phyloP scores from a whole-genome alignment of 2,888 invertebrate genomes.

The Achlya flavicornis region DNA sequence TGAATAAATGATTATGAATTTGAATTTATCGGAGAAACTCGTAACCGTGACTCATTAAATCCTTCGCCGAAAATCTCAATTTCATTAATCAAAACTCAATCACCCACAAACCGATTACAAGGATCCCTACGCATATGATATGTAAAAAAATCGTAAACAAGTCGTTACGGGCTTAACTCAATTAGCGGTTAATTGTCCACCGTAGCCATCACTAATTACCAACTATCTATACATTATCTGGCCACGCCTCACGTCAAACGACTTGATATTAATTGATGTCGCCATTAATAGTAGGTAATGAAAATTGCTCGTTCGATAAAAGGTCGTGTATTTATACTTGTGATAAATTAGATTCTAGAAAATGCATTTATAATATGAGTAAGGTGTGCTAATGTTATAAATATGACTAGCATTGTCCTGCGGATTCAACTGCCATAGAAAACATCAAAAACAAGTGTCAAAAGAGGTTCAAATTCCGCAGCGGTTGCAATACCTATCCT shows the following conservation, averaged over 20 bases:
- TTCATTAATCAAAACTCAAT: too few species aligned
- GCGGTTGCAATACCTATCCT: too few species aligned
- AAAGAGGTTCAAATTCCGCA: too few species aligned
- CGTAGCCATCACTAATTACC: slow-evolving; percentile 53
- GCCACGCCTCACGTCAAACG: slow-evolving; percentile 66
- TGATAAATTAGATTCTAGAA: background rate
- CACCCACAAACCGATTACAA: too few species aligned
- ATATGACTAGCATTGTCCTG: too few species aligned
- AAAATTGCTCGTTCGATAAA: slow-evolving; percentile 54
- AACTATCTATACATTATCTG: slow-evolving; percentile 42
- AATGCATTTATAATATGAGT: background rate
- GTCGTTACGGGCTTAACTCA: slow-evolving; percentile 45
- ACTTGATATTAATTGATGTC: slow-evolving; percentile 70
- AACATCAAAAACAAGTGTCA: too few species aligned
- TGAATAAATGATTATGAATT: too few species aligned
- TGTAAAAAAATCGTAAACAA: slow-evolving; percentile 34
- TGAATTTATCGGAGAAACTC: too few species aligned
- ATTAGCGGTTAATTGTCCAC: slow-evolving; percentile 50
- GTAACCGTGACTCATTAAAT: too few species aligned
- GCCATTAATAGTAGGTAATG: slow-evolving; percentile 67
- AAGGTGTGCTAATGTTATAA: too few species aligned
- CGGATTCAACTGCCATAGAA: too few species aligned
- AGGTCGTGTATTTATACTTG: background rate
- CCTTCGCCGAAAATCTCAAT: too few species aligned
- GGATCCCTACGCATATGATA: background rate